A percentile compares a stretch with the other conserved stretches of the same genome.
Evolutionary conservation across 2,113 vertebrate species (phyloP).

Genomic region (Cyanoliseus patagonus): DNA sequence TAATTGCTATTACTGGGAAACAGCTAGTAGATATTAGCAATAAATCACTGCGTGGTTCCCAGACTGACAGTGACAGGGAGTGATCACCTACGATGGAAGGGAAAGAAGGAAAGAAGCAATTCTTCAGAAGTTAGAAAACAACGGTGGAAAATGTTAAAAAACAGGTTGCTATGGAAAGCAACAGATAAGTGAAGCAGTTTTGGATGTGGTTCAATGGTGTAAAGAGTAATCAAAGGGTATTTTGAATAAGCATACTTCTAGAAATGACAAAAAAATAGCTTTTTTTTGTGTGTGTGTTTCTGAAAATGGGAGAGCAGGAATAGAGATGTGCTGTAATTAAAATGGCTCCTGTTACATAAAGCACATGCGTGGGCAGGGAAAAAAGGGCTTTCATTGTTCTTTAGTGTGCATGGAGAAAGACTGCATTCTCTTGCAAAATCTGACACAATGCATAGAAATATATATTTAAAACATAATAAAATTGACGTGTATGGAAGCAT

Average conservation of each 20-base stretch:
- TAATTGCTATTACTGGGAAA: not conserved
- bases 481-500: not conserved
- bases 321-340: not conserved
- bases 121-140: not conserved
- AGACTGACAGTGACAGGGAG: not conserved
- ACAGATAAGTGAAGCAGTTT: not conserved
- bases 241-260: not conserved
- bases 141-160: not conserved
- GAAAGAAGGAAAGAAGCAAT: not conserved
- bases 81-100: not conserved
- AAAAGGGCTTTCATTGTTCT: not conserved
- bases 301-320: not conserved
- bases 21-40: not conserved
- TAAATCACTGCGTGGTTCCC: not conserved
- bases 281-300: not conserved
- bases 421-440: not conserved
- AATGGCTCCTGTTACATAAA: not conserved
- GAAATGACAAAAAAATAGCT: not conserved
- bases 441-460: not conserved
- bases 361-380: not conserved
- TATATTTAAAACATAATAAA: conserved; percentile 42
- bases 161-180: not conserved
- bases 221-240: not conserved
- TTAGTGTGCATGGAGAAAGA: not conserved
- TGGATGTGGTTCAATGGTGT: not conserved